Evolutionary conservation across 1,140 invertebrate species (phyloP), one percentile per base, ranked within the genome.

Genomic region (Cryptotermes secundus): DNA sequence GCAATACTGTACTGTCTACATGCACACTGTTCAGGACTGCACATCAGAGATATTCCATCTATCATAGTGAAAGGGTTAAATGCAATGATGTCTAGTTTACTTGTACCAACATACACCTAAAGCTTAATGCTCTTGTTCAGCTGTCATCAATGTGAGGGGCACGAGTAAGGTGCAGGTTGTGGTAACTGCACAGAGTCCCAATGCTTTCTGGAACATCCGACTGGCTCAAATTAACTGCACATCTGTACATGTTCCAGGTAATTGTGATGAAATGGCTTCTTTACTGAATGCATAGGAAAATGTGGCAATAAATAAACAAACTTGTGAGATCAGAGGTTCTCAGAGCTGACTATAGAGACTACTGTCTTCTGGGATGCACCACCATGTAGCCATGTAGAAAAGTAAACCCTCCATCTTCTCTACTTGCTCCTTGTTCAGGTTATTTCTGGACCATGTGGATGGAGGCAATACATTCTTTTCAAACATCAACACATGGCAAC

Each of bases 151-250:
- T 3, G 80, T 81, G 12, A 26, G n/a, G 22, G 34, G 10, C 26
- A 35, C n/a, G 10, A 26, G 4, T 4, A 81, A 81, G 38, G 12
- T 81, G 19, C 34, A 81, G n/a, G 38, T 81, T 26, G 80, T 81
- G 19, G 80, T 42, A 12, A 35, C 38, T 0, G 34, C 35, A 14
- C 80, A 81, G 38, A 81, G 80, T 36, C 34, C 34, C 38, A 42
- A n/a, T 9, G 80, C 80, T 26, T 26, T 81, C 7, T 81, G 80
- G 80, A 81, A 81, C 24, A 35, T 81, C 80, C 80, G 38, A 26
- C 26, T 81, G 26, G 38, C 34, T 26, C 80, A 81, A 24, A 81
- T 81, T 4, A 42, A 81, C 34, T 81, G 80, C 34, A 24, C 34
- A 22, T 35, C 24, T 12, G 38, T 81, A 81, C 34, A 24, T 12